Base-by-base conservation (phyloP, 23 tunicate genomes). In the Diplosoma virens region DNA sequence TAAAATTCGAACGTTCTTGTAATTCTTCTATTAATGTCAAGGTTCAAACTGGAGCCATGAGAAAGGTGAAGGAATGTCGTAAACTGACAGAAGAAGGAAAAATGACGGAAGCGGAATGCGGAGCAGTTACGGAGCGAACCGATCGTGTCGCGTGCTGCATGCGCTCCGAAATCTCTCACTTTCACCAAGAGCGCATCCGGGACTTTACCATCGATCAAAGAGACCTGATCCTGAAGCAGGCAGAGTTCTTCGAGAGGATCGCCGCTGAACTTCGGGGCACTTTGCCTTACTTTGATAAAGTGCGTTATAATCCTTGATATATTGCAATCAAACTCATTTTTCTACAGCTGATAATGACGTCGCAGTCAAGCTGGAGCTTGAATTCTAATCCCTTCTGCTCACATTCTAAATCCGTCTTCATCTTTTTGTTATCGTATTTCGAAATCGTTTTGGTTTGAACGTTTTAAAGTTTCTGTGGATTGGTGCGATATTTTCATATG, bases 11-110 rank as follows among this genome's bases (percentile, higher is more conserved):
- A n/a, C n/a, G n/a, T n/a, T n/a, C n/a, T n/a, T n/a, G n/a, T n/a
- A 45, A 16, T 45, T 45, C 52, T 9, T 16, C 37, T 17, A 26
- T 28, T n/a, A n/a, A n/a, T n/a, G n/a, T 72, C 25, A 55, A 92
- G 97, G 61, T 92, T 64, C 92, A 92, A 50, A 86, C 87, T 33
- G 97, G 97, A 6, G 97, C 97, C 20, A 73, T 85, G 83, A 54
- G 97, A 1, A 92, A 92, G 66, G 91, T 92, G 58, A 67, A 81
- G 33, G 97, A 92, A 60, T 92, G 97, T 81, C 56, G 70, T 25
- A 92, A 85, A 58, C 75, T 92, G 45, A 81, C 77, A 23, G 97
- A 92, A 36, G 97, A 92, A 64, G 84, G 92, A n/a, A 80, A 66
- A 37, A 92, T 92, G 97, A 73, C 93, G 33, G 84, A 77, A 25